phyloP scores from a whole-genome alignment of 2,113 vertebrate genomes.

The Odontophorus gujanensis region DNA sequence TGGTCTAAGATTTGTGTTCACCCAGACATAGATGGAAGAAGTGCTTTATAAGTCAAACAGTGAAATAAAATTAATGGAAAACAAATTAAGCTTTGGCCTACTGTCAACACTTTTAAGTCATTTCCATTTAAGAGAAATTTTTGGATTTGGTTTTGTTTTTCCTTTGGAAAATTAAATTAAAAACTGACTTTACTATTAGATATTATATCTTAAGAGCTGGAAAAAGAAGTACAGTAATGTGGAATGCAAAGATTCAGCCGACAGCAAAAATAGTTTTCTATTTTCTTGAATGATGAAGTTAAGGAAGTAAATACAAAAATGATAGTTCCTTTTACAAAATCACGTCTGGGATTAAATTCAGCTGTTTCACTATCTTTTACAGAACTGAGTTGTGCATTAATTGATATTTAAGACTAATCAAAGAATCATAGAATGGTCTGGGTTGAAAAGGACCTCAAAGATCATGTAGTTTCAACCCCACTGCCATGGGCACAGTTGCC shows the following conservation, averaged over 20 bases:
- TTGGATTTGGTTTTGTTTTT: background rate
- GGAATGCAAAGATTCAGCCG: background rate
- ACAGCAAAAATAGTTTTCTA: fast-evolving
- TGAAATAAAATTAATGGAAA: background rate
- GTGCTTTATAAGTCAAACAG: background rate
- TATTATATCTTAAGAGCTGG: background rate
- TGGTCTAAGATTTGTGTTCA: background rate
- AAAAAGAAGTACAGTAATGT: background rate
- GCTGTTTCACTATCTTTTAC: background rate
- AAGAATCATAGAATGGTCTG: too few relatives aligned
- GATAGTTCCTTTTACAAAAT: background rate
- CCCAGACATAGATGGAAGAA: background rate
- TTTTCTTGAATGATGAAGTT: background rate
- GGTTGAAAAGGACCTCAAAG: too few relatives aligned
- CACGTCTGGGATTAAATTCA: background rate
- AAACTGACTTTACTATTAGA: background rate
- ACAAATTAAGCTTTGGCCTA: background rate
- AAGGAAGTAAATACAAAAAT: background rate
- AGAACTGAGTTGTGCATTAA: background rate
- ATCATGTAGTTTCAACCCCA: too few relatives aligned
- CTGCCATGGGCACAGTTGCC: too few relatives aligned
- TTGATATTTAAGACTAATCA: background rate
- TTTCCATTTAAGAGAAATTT: background rate
- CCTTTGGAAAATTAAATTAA: background rate
- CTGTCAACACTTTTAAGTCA: background rate